Conservation (phyloP, 64 coral and sea anemone genomes). For the Porites lutea region DNA sequence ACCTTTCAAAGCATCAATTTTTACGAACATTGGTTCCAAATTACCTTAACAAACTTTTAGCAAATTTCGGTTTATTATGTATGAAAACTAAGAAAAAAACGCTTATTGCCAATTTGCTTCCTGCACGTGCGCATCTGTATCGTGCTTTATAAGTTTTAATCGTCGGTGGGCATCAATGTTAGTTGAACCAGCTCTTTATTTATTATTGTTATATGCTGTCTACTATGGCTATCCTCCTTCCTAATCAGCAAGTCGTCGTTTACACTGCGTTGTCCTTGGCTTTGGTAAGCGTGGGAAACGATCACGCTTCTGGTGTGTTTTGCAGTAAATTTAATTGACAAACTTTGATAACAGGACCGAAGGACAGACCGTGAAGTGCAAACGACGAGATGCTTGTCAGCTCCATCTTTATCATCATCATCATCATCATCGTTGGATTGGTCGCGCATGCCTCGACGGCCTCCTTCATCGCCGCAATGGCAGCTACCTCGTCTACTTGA, state of each 20-base stretch:
- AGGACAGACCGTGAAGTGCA: too few species aligned
- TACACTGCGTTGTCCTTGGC: too few species aligned
- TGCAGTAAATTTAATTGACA: too few species aligned
- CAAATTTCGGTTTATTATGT: too few species aligned
- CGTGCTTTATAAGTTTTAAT: not conserved
- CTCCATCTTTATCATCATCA: too few species aligned
- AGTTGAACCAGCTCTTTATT: not conserved
- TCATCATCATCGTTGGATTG: not conserved
- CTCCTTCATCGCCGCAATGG: slow-evolving; percentile 2
- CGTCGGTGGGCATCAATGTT: not conserved
- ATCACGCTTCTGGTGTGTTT: too few species aligned
- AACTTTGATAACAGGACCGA: too few species aligned
- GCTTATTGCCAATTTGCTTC: not conserved
- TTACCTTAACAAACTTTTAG: not conserved
- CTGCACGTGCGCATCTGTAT: not conserved
- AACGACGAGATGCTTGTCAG: too few species aligned
- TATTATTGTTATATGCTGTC: not conserved
- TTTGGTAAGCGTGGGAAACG: too few species aligned
- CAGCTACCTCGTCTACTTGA: not conserved
- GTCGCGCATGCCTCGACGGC: not conserved
- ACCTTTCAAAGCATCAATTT: too few species aligned
- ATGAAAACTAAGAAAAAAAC: not conserved
- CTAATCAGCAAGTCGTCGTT: not conserved
- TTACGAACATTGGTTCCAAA: too few species aligned
- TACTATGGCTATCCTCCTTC: not conserved